phyloP scores from a whole-genome alignment of 1,140 invertebrate species.

The Protaetia brevitarsis region DNA sequence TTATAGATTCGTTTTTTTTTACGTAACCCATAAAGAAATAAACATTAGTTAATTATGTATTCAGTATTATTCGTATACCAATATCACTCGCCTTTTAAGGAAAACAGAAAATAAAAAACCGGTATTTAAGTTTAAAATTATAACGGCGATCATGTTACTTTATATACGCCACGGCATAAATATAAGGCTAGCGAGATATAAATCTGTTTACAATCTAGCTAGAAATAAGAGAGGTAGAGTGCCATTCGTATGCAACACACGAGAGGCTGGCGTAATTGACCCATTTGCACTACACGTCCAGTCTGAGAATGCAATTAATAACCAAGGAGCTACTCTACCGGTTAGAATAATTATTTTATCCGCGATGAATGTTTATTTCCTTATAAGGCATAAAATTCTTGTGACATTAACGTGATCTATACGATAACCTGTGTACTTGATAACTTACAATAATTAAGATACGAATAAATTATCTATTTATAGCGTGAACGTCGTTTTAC shows the following conservation, averaged over 20 bases:
- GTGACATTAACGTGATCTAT: not conserved
- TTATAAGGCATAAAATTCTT: constrained; percentile 11
- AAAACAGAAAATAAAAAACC: constrained; percentile 8
- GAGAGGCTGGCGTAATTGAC: constrained; percentile 20
- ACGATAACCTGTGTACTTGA: not conserved
- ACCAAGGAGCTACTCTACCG: not conserved
- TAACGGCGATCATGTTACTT: constrained; percentile 18
- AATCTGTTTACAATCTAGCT: constrained; percentile 18
- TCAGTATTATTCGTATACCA: not conserved
- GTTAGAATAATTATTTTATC: constrained; percentile 14
- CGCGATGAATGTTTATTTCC: constrained; percentile 19
- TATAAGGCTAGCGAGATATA: constrained; percentile 5
- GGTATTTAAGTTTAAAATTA: constrained; percentile 15
- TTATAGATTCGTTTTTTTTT: too few species aligned
- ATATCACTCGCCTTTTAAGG: not conserved
- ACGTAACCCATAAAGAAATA: not conserved
- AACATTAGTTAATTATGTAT: not conserved
- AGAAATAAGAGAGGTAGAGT: not conserved
- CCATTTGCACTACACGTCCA: constrained; percentile 22
- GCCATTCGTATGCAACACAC: constrained; percentile 14
- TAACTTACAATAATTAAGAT: constrained; percentile 1
- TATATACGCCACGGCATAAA: not conserved
- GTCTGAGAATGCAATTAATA: constrained; percentile 22
- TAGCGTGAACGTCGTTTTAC: not conserved
- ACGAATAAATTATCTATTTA: constrained; percentile 10